phyloP scores from a whole-genome alignment of 2,888 invertebrate species.

The Tipula helvola region DNA sequence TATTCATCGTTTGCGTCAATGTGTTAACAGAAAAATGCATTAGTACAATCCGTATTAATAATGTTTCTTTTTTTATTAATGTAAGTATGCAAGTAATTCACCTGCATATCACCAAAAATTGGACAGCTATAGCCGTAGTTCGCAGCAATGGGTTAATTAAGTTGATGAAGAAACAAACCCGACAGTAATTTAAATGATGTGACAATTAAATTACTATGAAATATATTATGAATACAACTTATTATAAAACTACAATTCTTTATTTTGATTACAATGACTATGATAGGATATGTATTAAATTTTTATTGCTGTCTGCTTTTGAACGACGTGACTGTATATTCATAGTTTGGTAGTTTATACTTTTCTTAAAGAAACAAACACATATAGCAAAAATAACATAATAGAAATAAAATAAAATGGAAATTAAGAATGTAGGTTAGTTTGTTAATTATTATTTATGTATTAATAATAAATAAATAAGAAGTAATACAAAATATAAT shows the following conservation, averaged over 20 bases:
- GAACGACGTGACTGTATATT: not conserved
- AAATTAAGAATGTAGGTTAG: not conserved
- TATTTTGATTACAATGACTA: not conserved
- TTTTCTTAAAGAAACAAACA: not conserved
- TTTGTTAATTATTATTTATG: not conserved
- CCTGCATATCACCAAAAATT: no score
- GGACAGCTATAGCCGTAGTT: no score
- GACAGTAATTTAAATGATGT: not conserved
- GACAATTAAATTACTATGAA: not conserved
- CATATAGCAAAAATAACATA: not conserved
- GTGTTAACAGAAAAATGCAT: no score
- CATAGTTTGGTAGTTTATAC: not conserved
- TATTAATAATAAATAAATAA: not conserved
- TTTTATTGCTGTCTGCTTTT: not conserved
- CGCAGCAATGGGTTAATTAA: no score
- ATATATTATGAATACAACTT: not conserved
- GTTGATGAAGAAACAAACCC: no score
- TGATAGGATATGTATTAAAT: not conserved
- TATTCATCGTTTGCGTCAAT: no score
- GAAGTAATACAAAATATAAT: not conserved
- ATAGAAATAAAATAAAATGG: not conserved
- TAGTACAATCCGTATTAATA: no score
- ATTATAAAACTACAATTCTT: not conserved
- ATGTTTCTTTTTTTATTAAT: no score
- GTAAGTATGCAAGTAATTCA: no score